Evolutionary conservation across 30 jellyfish, hydroid and myxozoan species (phyloP), one percentile per base, ranked within the genome.

Genomic region (Nemopilema nomurai): DNA sequence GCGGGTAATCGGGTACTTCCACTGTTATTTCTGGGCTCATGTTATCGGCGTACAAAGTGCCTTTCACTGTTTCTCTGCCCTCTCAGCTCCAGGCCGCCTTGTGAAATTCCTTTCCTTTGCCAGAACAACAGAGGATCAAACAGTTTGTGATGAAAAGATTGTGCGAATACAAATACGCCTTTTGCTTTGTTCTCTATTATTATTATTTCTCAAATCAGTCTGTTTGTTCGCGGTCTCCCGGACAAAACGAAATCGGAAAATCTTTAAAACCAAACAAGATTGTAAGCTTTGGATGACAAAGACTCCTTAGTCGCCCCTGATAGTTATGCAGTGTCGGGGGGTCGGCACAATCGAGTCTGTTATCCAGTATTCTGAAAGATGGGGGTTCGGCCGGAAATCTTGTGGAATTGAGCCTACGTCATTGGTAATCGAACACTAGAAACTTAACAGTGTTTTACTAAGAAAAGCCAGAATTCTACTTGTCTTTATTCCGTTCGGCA

Each of bases 211-310:
- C 18, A 21, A 66, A 80, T 64, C 89, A 50, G 22, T 23, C 41
- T 80, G 81, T 80, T 80, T 80, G 79, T 30, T 66, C 66, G 89
- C 74, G 89, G 89, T 66, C 89, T 68, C 29, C 65, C 33, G 49
- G 52, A 32, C 21, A 65, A 65, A 80, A 80, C 51, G 74, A 65
- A 80, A 65, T 66, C 89, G 81, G 89, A 66, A 67, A 65, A 49
- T 31, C 81, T 80, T 20, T 25, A 16, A 62, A 80, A 65, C 89
- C 67, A 80, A 80, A 65, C 89, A 70, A 71, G 89, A 80, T 80
- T 65, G 16, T 33, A 71, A 80, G 89, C 67, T 65, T 80, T 80
- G 50, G 24, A 80, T 63, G 19, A 66, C 62, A 66, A 25, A 25
- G 78, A 24, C 28, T 18, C 81, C 28, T 20, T 7, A 67, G 24